These are phyloP conservation scores for Chrysemys picta DNA, from an alignment of 2,113 vertebrate species.

Conservation along the genomic window DNA sequence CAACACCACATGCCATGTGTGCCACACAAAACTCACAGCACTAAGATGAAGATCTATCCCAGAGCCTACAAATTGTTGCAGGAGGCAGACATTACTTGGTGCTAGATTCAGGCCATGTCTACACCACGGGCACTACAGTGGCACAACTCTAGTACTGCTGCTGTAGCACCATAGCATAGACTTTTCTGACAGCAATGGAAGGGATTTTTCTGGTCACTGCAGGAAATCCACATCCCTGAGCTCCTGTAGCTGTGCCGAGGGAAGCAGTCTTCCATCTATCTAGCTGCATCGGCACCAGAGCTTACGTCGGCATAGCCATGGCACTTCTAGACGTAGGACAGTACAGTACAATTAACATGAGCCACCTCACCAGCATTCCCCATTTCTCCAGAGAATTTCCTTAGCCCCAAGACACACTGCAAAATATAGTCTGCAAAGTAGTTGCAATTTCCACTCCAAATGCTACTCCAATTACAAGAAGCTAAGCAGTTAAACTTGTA, in stretches of 20 bases:
- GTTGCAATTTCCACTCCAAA: not conserved
- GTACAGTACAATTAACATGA: not conserved
- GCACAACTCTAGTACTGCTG: not conserved
- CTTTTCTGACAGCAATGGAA: not conserved
- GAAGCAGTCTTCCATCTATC: not conserved
- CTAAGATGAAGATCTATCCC: fast-evolving
- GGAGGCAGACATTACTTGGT: not conserved
- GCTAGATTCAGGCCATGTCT: not conserved
- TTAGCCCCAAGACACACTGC: not conserved
- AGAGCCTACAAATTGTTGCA: not conserved
- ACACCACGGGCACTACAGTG: not conserved
- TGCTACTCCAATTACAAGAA: fast-evolving
- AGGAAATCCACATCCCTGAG: not conserved
- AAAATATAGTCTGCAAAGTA: not conserved
- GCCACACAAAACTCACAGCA: not conserved
- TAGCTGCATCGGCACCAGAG: not conserved
- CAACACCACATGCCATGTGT: not conserved
- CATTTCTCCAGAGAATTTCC: not conserved
- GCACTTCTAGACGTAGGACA: not conserved
- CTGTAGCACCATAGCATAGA: not conserved
- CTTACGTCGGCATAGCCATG: not conserved
- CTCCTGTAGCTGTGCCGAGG: not conserved
- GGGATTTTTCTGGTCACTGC: not conserved
- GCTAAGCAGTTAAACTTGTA: not conserved
- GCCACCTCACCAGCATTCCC: not conserved